Evolutionary conservation across 2,113 vertebrate species (phyloP).

Genomic region (Sphyrna mokarran): DNA sequence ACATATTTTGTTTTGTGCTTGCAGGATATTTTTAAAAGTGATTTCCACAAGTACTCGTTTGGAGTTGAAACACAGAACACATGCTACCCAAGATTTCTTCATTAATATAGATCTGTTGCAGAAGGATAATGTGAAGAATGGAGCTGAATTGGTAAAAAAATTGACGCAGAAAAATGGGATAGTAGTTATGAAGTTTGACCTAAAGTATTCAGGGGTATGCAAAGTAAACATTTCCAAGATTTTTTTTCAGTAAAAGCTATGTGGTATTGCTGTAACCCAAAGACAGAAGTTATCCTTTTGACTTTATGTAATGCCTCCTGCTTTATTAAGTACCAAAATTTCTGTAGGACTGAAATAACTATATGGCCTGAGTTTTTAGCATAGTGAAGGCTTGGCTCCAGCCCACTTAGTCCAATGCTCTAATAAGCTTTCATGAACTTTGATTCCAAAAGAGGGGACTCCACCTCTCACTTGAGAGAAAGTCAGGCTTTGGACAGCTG

Average conservation of each 20-base stretch:
- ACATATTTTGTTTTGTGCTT: not conserved
- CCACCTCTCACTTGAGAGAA: no score
- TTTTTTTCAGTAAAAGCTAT: not conserved
- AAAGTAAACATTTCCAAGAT: no score
- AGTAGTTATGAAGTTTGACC: not conserved
- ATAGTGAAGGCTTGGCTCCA: no score
- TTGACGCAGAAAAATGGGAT: not conserved
- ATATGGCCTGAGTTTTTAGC: not conserved
- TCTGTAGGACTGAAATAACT: not conserved
- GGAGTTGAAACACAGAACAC: not conserved
- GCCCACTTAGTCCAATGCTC: no score
- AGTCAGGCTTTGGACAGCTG: no score
- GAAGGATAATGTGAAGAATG: not conserved
- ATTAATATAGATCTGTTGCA: not conserved
- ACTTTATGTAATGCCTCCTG: not conserved
- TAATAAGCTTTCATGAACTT: no score
- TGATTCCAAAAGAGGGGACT: no score
- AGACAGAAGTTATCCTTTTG: not conserved
- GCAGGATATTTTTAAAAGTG: constrained; percentile 6
- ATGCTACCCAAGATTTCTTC: not conserved
- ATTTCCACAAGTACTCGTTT: not conserved
- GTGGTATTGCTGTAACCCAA: not conserved
- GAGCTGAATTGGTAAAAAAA: not conserved
- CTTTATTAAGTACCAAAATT: not conserved
- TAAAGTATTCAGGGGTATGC: not conserved